Base-by-base conservation (phyloP, 2,113 vertebrate genomes). In the Campylomormyrus numenius region DNA sequence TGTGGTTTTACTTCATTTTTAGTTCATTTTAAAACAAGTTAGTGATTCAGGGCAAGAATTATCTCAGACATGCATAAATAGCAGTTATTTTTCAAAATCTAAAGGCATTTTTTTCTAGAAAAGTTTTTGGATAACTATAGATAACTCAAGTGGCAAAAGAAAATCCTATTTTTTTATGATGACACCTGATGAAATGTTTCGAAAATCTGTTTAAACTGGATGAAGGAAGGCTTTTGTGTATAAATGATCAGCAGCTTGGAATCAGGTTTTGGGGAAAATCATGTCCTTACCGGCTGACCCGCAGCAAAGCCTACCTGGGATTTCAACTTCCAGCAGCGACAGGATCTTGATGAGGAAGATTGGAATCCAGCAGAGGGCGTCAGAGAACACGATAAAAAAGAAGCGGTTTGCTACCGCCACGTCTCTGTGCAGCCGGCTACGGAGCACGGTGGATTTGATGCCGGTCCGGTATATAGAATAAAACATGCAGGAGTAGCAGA, bases 361-460 rank as follows among this genome's bases (percentile, higher is more conserved):
- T 31, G 77, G 24, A 90, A 95, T 95, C 96, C 97, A 98, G 94
- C 95, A 97, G 96, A 95, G 96, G 95, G 96, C 95, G 94, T 95
- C 94, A 93, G 94, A 97, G 95, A 95, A 95, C 94, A 94, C 90
- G 86, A 92, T 93, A 92, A 94, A 93, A 91, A 95, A 95, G 91
- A 96, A 96, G 87, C 95, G 88, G 85, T 94, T 97, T 90, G 95
- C 95, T 84, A 97, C 91, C 0, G 94, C 95, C 87, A 95, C 95
- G 17, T 97, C 96, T 89, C 91, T 95, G 92, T 92, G 90, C 56
- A 96, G 92, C 19, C 94, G 92, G 92, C 91, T 96, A 70, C 93
- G 95, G 90, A 95, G 46, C 90, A 97, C 93, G 6, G 94, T 93
- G 9, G 95, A 94, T n/a, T 95, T 96, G 90, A 96, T 92, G 91